Evolutionary conservation across 2,888 invertebrate species (phyloP), one percentile per base, ranked within the genome.

Genomic region (Scotopteryx bipunctaria): DNA sequence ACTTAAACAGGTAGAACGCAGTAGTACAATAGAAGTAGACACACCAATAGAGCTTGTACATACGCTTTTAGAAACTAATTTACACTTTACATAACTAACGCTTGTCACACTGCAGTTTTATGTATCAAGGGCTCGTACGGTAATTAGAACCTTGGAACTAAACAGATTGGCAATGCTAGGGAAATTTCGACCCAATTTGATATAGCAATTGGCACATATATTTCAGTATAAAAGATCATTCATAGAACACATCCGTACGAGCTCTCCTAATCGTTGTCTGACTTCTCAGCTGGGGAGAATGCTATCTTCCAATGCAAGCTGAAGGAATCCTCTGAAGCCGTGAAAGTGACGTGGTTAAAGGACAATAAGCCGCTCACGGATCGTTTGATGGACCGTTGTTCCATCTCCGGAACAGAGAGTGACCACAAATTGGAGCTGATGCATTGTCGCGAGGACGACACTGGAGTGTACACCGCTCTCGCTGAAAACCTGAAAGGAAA

Each of bases 381-480:
- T 78, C 93, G 91, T 42, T 83, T 95, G 45, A 95, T 95, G 59
- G 95, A 96, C 74, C 92, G 96, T 9, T 93, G 96, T 42, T 91
- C 90, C 59, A 91, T 93, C 61, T 91, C 93, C 4, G 91, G 91
- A 42, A 91, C 91, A 8, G 91, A 91, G 19, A 92, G 91, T 46
- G 78, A 79, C 2, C 95, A 95, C 79, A 94, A 93, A 48, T 88
- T 98, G 63, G 92, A 94, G 66, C 92, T 96, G 59, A 93, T 93
- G 69, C 95, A 96, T 77, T 95, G 95, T 67, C 87, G 92, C 55
- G 93, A 94, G 66, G 93, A 92, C 17, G 98, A 98, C 82, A 92
- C 94, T n/a, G 98, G 97, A 38, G 92, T 96, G 32, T 99, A 99
- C 81, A 96, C 97, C 0, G 97, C 97, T 35, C 93, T 96, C 59